Evolutionary conservation across 2,113 vertebrate genomes (phyloP), one percentile per base, ranked within the genome.

Genomic region (Arizona elegans): DNA sequence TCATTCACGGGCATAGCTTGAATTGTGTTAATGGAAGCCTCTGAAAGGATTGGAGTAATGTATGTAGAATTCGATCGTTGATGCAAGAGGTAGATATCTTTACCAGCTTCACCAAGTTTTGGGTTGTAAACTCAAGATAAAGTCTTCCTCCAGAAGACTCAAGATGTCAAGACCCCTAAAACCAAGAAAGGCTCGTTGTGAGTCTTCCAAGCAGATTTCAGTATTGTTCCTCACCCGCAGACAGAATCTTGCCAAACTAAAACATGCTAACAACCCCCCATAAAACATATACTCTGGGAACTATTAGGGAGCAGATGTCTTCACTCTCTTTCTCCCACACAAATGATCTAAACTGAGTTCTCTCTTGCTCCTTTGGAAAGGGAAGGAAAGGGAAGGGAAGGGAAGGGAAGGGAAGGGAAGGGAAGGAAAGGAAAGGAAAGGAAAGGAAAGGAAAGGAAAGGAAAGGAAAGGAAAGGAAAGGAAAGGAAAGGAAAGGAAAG

Each of bases 371-470:
- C 65, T n/a, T n/a, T n/a, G 65, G 13, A 70, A 70, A n/a, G 12
- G 13, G 75, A 86, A 1, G 23, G 3, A 7, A 26, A 1, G 0
- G 3, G 0, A 26, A 8, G 3, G 24, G 3, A 56, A 1, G 1
- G 5, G 1, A 1, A 7, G 5, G 5, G 1, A 5, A 55, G 15
- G 5, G 0, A 17, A 17, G 54, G 54, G 17, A 15, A 19, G 55
- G 55, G 1, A 17, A 1, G 3, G 0, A 4, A 8, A 4, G 24
- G 9, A 19, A 5, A 19, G 17, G 1, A 5, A 5, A 7, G 5
- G 4, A 19, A 5, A 19, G 15, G 15, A 17, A 17, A 5, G 54
- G 54, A 55, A 17, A 19, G 55, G 55, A 6, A 17, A 17, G 15
- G 54, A 55, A 1, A 5, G 54, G 54, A 55, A 1, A 5, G 54